These are phyloP conservation scores for Metridium senile DNA, from an alignment of 92 coral and sea anemone genomes.

Conservation along the genomic window DNA sequence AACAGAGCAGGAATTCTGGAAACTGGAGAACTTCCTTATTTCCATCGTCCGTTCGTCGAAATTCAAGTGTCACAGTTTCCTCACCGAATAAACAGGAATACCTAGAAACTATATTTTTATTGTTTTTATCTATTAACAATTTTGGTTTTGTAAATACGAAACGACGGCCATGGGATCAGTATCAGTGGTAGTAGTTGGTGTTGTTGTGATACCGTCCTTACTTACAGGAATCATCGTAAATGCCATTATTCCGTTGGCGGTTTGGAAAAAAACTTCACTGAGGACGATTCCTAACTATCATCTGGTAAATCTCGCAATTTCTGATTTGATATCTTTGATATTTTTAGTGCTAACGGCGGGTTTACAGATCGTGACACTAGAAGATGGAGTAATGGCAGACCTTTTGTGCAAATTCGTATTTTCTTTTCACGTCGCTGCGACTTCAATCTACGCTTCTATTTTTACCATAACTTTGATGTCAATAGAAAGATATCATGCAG, in stretches of 20 bases:
- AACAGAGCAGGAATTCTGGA: too few species aligned
- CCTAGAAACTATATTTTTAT: too few species aligned
- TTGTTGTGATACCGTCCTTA: too few species aligned
- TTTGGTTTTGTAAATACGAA: background rate
- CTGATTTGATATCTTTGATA: constrained; percentile 6
- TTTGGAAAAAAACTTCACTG: background rate
- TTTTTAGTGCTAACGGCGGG: background rate
- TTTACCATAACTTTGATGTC: constrained; percentile 20
- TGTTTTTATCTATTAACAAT: too few species aligned
- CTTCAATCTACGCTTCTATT: constrained; percentile 3
- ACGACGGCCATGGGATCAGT: background rate
- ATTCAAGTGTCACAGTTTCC: too few species aligned
- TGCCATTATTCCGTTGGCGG: constrained; percentile 3
- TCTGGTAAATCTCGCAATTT: constrained; percentile 18
- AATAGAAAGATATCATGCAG: constrained; percentile 23
- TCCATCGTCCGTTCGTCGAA: too few species aligned
- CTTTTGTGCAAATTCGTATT: constrained; percentile 11
- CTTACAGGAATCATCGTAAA: too few species aligned
- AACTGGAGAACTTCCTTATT: too few species aligned
- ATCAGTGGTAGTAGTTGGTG: too few species aligned
- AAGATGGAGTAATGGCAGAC: constrained; percentile 6
- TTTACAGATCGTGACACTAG: background rate
- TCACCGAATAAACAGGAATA: too few species aligned
- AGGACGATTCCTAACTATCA: constrained; percentile 16
- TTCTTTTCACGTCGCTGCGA: background rate